A percentile compares a stretch with the other conserved stretches of the same genome.
Evolutionary conservation across 2,888 invertebrate genomes (phyloP).

Genomic region (Myathropa florea): DNA sequence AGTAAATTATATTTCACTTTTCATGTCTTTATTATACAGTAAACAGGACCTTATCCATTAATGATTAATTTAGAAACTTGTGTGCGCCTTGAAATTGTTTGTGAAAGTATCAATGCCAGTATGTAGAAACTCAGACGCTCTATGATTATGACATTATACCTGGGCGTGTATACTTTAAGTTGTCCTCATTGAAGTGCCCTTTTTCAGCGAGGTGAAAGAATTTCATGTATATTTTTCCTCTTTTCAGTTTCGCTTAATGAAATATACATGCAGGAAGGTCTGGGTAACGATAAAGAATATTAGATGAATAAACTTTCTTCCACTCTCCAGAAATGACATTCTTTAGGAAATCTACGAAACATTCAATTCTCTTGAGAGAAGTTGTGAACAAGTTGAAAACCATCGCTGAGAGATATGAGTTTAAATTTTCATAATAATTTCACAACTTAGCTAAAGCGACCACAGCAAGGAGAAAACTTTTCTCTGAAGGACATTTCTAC

Average conservation of each 20-base stretch:
- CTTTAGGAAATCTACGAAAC: neutral
- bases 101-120: no score
- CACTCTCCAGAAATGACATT: conserved; percentile 33
- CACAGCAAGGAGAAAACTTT: conserved; percentile 17
- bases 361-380: conserved; percentile 14
- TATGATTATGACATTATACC: conserved; percentile 23
- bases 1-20: no score
- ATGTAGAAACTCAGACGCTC: conserved; percentile 2
- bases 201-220: neutral
- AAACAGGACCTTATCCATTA: no score
- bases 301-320: conserved; percentile 35
- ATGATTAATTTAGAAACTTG: no score
- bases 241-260: conserved; percentile 19
- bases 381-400: conserved; percentile 10
- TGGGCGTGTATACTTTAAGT: conserved; percentile 14
- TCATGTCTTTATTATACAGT: no score
- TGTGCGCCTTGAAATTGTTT: no score
- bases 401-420: conserved; percentile 20
- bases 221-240: neutral
- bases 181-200: neutral
- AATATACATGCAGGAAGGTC: conserved; percentile 4
- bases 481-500: conserved; percentile 9
- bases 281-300: neutral
- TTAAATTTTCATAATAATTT: conserved; percentile 56
- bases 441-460: conserved; percentile 22